Base-by-base conservation (phyloP, 2,888 invertebrate species). In the Brassicogethes aeneus region DNA sequence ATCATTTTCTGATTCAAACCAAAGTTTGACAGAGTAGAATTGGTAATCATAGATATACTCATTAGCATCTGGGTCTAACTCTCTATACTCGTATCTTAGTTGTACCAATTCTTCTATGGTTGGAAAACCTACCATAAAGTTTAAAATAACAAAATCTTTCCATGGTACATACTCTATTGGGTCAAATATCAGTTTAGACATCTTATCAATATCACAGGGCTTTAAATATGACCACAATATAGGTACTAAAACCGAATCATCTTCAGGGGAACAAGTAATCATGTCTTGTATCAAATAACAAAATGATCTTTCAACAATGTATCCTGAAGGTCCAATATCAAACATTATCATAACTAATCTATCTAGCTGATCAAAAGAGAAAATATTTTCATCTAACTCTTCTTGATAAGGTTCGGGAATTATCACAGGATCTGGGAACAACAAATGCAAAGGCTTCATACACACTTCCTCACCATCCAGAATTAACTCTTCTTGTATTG, bases 61-160 rank as follows among this genome's bases (percentile, higher is more conserved):
- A 1, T 51, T 61, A 1, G 42, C 34, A 15, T 65, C 57, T 0
- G 53, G 50, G 58, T 82, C 81, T 34, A 62, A 58, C 16, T 67
- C 67, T 17, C 72, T 61, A 44, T 77, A 77, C 3, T 56, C 59
- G 38, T 66, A 64, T 16, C 77, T 71, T 7, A 71, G 48, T 12
- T 66, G 56, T 32, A 81, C 55, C 40, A 82, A 57, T 48, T 81
- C 74, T 2, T 70, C 67, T 17, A 71, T 61, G 0, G 64, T 71
- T 0, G 82, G 81, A 57, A 69, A 75, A 33, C 67, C 63, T 7
- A 80, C 55, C 50, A 75, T 70, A 17, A 80, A 57, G 54, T 75
- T 76, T 53, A 73, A 74, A 47, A 82, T 67, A 8, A 82, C 64
- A 53, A 82, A 82, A 59, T 82, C 80, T 53, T 75, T 73, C 82